Conservation (phyloP, 2,888 invertebrate genomes). For the Lithophane leautieri region DNA sequence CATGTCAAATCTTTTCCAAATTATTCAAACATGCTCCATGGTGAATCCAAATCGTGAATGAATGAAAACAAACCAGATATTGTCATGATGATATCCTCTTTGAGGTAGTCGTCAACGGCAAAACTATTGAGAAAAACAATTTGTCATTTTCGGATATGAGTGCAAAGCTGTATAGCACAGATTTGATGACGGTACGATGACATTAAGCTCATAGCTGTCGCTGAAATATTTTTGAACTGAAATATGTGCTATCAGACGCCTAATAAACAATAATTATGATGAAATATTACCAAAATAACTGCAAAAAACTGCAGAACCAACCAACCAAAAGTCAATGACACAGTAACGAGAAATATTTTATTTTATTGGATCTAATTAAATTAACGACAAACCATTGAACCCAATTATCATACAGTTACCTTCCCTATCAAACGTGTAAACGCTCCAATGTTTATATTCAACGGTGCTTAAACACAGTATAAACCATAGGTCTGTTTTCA, state of each 20-base stretch:
- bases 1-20: not conserved
- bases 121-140: not conserved
- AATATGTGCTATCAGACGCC: constrained; percentile 45
- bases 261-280: constrained; percentile 50
- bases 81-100: not conserved
- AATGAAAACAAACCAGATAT: not conserved
- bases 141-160: not conserved
- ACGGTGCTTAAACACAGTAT: constrained; percentile 27
- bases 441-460: constrained; percentile 56
- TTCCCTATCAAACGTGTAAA: constrained; percentile 39
- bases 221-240: constrained; percentile 39
- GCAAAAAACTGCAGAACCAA: constrained; percentile 2
- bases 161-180: not conserved
- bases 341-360: not conserved
- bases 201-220: constrained; percentile 12
- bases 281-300: constrained; percentile 39
- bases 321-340: constrained; percentile 33
- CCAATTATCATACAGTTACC: constrained; percentile 34
- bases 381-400: constrained; percentile 22
- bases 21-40: not conserved
- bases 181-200: not conserved
- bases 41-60: not conserved
- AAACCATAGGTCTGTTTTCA: constrained; percentile 45
- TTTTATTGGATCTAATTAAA: constrained; percentile 35
- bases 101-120: not conserved